These are phyloP conservation scores for Sternotherus odoratus DNA, from an alignment of 2,797 vertebrate genomes.

Conservation along the genomic window DNA sequence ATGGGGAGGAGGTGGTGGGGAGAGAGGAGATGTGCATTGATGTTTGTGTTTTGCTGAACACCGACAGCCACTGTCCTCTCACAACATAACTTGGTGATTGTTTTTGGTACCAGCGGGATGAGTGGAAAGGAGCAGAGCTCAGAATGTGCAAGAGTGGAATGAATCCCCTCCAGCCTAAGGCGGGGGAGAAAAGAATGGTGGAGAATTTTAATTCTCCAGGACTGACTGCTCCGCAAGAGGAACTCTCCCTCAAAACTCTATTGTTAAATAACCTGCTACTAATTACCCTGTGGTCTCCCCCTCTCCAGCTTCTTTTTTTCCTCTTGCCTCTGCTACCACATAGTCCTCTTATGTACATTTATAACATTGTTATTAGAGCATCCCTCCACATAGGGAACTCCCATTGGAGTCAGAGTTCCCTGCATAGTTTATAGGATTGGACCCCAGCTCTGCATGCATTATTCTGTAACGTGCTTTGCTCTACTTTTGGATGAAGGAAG, in stretches of 20 bases:
- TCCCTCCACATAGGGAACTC: accelerated
- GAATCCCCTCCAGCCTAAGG: not conserved
- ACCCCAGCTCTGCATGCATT: not conserved
- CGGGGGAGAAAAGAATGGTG: not conserved
- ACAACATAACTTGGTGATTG: not conserved
- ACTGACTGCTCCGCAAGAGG: not conserved
- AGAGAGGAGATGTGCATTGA: not conserved
- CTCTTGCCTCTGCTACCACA: not conserved
- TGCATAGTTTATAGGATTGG: not conserved
- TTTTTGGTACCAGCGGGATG: not conserved
- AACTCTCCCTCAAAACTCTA: not conserved
- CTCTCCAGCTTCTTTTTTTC: not conserved
- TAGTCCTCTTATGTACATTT: not conserved
- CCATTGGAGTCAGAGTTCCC: not conserved
- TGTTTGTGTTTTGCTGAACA: not conserved
- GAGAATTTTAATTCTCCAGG: not conserved
- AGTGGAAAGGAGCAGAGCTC: not conserved
- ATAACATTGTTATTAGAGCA: not conserved
- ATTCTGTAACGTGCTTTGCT: not conserved
- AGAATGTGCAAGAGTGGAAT: accelerated
- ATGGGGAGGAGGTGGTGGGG: not conserved
- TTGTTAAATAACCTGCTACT: not conserved
- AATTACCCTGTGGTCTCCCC: not conserved
- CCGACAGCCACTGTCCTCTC: not conserved
- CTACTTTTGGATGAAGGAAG: accelerated